phyloP scores from a whole-genome alignment of 2,888 invertebrate genomes.

The Drosophila multiciliata region DNA sequence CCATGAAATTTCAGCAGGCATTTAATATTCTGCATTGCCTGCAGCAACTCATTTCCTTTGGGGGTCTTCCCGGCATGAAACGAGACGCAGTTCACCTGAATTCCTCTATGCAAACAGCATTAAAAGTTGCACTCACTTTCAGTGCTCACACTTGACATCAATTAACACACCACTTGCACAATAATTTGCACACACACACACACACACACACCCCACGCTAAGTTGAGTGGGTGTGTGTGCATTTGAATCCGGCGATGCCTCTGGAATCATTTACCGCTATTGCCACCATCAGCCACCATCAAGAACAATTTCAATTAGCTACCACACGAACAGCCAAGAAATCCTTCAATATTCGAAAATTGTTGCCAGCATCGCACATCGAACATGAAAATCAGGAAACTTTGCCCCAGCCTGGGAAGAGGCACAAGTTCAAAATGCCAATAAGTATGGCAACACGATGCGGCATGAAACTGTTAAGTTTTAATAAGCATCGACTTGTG shows the following conservation, averaged over 20 bases:
- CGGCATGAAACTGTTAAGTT: slow-evolving; percentile 60
- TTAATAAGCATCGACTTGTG: slow-evolving; percentile 71
- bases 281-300: slow-evolving; percentile 36
- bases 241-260: slow-evolving; percentile 22
- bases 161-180: slow-evolving; percentile 31
- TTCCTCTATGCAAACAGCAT: neutral
- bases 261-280: slow-evolving; percentile 26
- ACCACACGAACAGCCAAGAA: slow-evolving; percentile 24
- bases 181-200: slow-evolving; percentile 7
- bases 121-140: slow-evolving; percentile 10
- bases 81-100: neutral
- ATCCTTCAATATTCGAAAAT: slow-evolving; percentile 43
- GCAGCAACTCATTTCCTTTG: slow-evolving; percentile 7
- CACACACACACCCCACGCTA: neutral
- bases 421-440: slow-evolving; percentile 17
- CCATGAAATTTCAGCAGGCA: slow-evolving; percentile 3
- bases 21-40: slow-evolving; percentile 3
- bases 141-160: slow-evolving; percentile 31
- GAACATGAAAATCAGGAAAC: slow-evolving; percentile 65
- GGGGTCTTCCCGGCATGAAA: neutral
- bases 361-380: slow-evolving; percentile 45
- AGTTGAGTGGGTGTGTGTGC: neutral
- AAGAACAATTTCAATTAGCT: slow-evolving; percentile 66
- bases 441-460: slow-evolving; percentile 34
- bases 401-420: slow-evolving; percentile 13